phyloP scores from a whole-genome alignment of 2,888 invertebrate species.

The Campoplex nolae region DNA sequence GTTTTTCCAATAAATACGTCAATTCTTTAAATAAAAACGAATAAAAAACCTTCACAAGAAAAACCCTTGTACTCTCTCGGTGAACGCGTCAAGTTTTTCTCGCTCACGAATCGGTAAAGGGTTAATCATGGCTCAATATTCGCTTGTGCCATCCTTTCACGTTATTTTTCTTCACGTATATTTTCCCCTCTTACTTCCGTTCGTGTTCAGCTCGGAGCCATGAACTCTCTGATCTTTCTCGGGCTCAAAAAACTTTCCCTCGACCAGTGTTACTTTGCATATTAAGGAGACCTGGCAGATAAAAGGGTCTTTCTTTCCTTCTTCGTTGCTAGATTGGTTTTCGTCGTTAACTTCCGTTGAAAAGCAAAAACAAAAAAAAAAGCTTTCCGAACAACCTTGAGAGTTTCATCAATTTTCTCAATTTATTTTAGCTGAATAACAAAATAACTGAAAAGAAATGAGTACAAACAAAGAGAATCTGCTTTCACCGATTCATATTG shows the following conservation, averaged over 20 bases:
- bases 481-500: not conserved
- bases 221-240: constrained; percentile 29
- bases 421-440: not conserved
- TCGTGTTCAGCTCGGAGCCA: constrained; percentile 27
- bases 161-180: constrained; percentile 55
- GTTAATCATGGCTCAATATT: constrained; percentile 65
- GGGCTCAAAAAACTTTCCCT: constrained; percentile 44
- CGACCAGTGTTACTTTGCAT: constrained; percentile 59
- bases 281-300: constrained; percentile 51
- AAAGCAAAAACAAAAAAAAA: constrained; percentile 28
- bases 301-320: constrained; percentile 29
- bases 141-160: constrained; percentile 49
- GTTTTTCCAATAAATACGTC: constrained; percentile 16
- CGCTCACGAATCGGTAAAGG: constrained; percentile 57
- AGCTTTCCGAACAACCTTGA: not conserved
- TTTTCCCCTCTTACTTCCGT: constrained; percentile 15
- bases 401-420: not conserved
- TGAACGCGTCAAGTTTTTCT: constrained; percentile 60
- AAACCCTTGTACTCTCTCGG: constrained; percentile 13
- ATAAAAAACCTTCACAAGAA: constrained; percentile 11
- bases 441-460: not conserved
- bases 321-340: constrained; percentile 41
- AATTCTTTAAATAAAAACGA: constrained; percentile 23
- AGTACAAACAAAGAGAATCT: not conserved
- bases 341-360: constrained; percentile 23